Conservation (phyloP, 2,888 invertebrate genomes). For the Reticulitermes lucifugus region DNA sequence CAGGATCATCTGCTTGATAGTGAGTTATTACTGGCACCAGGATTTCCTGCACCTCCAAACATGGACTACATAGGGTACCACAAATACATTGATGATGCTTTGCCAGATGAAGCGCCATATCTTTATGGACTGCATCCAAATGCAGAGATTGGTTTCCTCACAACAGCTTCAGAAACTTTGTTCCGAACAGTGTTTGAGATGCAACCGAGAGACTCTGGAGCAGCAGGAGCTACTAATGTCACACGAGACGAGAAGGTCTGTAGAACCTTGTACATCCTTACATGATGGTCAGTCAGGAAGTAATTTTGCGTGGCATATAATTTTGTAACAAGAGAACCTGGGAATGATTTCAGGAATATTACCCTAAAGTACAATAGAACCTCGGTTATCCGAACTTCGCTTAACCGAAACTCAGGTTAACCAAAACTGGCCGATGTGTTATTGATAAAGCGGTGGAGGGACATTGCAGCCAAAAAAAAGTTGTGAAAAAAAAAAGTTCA, state of each 20-base stretch:
- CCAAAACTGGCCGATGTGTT: no score
- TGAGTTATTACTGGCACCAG: conserved; percentile 83
- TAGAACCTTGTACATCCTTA: neutral
- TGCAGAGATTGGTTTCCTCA: conserved; percentile 94
- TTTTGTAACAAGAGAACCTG: no score
- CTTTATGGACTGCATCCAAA: conserved; percentile 95
- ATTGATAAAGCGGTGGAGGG: no score
- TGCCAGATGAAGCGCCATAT: conserved; percentile 90
- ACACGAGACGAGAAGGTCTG: conserved; percentile 85
- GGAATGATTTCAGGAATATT: no score
- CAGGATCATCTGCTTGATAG: conserved; percentile 70
- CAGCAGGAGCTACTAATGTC: conserved; percentile 74
- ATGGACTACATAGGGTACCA: conserved; percentile 90
- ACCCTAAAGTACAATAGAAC: no score
- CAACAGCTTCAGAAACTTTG: conserved; percentile 85
- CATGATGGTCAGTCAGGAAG: no score
- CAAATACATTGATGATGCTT: conserved; percentile 84
- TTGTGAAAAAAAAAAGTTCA: no score
- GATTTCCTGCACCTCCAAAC: conserved; percentile 88
- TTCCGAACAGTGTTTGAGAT: conserved; percentile 89
- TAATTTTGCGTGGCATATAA: no score
- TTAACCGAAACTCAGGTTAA: no score
- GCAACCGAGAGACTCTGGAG: conserved; percentile 87
- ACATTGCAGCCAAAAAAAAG: no score
- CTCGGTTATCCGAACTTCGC: no score